Evolutionary conservation across 2,797 vertebrate species (phyloP).

Genomic region (Smutsia temminckii): DNA sequence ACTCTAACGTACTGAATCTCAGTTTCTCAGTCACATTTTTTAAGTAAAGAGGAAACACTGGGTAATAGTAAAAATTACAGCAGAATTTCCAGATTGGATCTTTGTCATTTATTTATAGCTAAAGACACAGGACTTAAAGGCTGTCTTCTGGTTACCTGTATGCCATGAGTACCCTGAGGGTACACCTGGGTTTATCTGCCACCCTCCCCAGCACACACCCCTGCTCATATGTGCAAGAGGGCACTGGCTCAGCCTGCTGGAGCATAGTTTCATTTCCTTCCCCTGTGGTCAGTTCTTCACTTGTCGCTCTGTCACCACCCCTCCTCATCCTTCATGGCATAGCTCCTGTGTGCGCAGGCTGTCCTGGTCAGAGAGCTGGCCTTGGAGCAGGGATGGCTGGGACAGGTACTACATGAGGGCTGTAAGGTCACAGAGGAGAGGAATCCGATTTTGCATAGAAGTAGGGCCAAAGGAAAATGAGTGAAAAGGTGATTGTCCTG

Average conservation of each 20-base stretch:
- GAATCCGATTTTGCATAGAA: not conserved
- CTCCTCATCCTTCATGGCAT: not conserved
- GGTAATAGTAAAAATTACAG: slow-evolving; percentile 3
- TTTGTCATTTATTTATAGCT: slow-evolving; percentile 20
- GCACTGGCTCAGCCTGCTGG: no score
- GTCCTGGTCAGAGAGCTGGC: not conserved
- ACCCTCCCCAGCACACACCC: not conserved
- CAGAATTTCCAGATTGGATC: not conserved
- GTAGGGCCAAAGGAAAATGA: not conserved
- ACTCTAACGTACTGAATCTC: not conserved
- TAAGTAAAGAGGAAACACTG: not conserved
- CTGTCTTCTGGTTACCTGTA: not conserved
- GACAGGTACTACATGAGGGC: not conserved
- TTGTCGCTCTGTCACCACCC: not conserved
- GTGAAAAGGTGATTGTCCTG: not conserved
- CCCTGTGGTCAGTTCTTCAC: not conserved
- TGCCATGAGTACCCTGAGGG: not conserved
- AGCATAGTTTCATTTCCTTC: not conserved
- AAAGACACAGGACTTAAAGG: not conserved
- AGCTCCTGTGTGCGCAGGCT: not conserved
- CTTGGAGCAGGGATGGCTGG: not conserved
- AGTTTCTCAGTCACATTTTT: not conserved
- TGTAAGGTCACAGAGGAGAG: not conserved
- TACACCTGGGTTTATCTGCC: not conserved
- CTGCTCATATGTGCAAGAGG: not conserved